Base-by-base conservation (phyloP, 2,113 vertebrate genomes). In the Phoxinus phoxinus region DNA sequence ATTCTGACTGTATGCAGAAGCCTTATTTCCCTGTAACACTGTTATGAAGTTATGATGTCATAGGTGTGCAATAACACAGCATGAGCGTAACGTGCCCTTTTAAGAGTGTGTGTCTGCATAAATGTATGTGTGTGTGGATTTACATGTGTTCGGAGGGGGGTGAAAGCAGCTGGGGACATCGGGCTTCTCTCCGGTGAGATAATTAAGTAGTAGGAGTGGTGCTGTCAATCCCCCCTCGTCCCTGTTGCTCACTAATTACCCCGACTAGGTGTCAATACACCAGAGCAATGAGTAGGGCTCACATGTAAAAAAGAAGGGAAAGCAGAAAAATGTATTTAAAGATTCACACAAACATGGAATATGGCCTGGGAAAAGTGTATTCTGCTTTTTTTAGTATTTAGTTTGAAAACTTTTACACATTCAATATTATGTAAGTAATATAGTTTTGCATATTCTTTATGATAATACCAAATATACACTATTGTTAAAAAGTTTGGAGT, bases 241-340 rank as follows among this genome's bases (percentile, higher is more conserved):
- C 48, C 65, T 51, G 67, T 81, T 81, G 77, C 58, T 80, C 77
- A 35, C 53, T 74, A 80, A 61, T 87, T 84, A 84, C 30, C 75
- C 37, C 56, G 13, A 74, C 59, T 65, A 61, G 73, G 77, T 73
- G 84, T 56, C 37, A 72, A 32, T 65, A 48, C 67, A 30, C 67
- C 30, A 48, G 82, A 69, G 46, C 51, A 87, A 53, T 58, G 9
- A 69, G 46, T 21, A n/a, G n/a, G 27, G 30, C 12, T 58, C 9
- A 37, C 10, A 72, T 73, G 25, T 41, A 15, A 41, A 7, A 79
- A 79, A 61, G 12, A 58, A 72, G 48, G 4, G 17, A 72, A 83
- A 37, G 32, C 3, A 21, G 59, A 48, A 81, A 32, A 2, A 25
- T 15, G 0, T 3, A 21, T 75, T 75, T 11, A 30, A 53, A 15